Conservation (phyloP, 2,797 vertebrate genomes). For the Anguilla obscura region DNA sequence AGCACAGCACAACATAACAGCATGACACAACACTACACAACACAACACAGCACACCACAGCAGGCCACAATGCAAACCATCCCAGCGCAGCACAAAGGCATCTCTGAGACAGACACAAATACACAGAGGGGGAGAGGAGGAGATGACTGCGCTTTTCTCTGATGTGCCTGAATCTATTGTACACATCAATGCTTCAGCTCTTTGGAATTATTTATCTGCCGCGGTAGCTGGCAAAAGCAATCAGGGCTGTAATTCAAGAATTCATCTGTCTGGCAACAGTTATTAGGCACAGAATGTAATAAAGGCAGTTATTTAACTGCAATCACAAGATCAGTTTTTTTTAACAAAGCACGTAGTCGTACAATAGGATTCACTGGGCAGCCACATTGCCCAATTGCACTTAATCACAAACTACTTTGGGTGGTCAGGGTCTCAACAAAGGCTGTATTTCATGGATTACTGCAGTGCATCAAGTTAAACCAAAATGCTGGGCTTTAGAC, state of each 20-base stretch:
- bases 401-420: neutral
- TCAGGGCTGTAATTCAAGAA: neutral
- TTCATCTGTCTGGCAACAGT: neutral
- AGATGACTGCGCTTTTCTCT: neutral
- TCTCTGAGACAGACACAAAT: neutral
- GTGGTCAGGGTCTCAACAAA: neutral
- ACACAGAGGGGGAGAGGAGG: neutral
- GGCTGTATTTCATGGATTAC: too few species aligned
- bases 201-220: neutral
- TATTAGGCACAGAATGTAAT: neutral
- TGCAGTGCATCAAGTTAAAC: neutral
- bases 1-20: neutral
- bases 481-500: neutral
- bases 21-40: neutral
- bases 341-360: neutral
- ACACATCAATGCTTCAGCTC: neutral
- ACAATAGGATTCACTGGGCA: conserved; percentile 13
- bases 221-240: neutral
- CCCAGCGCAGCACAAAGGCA: neutral
- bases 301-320: conserved; percentile 1
- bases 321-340: conserved; percentile 21
- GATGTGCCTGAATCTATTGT: neutral
- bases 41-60: too few species aligned
- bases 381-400: neutral
- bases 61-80: neutral